phyloP scores from a whole-genome alignment of 2,888 invertebrate genomes.

The Eupithecia dodoneata region DNA sequence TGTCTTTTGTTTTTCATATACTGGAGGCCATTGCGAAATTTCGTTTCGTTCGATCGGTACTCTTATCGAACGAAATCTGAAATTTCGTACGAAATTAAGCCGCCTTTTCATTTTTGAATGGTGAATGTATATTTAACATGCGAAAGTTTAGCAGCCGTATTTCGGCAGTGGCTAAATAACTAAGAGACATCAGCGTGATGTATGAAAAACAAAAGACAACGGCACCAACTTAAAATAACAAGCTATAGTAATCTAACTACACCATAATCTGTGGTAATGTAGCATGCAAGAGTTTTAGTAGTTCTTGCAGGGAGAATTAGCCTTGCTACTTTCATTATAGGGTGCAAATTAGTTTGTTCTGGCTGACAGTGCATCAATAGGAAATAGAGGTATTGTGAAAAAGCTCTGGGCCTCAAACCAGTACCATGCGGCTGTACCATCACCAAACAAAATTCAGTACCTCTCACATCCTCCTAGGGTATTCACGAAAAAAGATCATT shows the following conservation, averaged over 20 bases:
- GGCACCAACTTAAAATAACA: neutral
- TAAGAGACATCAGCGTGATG: neutral
- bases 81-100: neutral
- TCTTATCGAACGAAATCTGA: neutral
- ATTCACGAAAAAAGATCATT: slow-evolving; percentile 12
- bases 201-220: neutral
- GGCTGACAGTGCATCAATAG: slow-evolving; percentile 3
- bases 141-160: neutral
- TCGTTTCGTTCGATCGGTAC: neutral
- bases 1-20: neutral
- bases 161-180: neutral
- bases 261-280: neutral
- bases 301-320: slow-evolving; percentile 15
- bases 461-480: slow-evolving; percentile 28
- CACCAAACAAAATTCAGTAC: slow-evolving; percentile 35
- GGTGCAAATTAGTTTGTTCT: slow-evolving; percentile 23
- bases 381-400: slow-evolving; percentile 9
- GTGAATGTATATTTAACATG: neutral
- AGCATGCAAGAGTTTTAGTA: slow-evolving; percentile 19
- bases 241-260: slow-evolving; percentile 6
- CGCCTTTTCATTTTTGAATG: neutral
- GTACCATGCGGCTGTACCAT: slow-evolving; percentile 34
- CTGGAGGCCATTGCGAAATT: neutral
- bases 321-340: slow-evolving; percentile 10
- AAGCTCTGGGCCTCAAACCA: slow-evolving; percentile 11